Percentiles rank a stretch among this genome's conserved stretches.
These are phyloP conservation scores for Poeciliopsis presidionis DNA, from an alignment of 2,797 vertebrate genomes.

Conservation along the genomic window DNA sequence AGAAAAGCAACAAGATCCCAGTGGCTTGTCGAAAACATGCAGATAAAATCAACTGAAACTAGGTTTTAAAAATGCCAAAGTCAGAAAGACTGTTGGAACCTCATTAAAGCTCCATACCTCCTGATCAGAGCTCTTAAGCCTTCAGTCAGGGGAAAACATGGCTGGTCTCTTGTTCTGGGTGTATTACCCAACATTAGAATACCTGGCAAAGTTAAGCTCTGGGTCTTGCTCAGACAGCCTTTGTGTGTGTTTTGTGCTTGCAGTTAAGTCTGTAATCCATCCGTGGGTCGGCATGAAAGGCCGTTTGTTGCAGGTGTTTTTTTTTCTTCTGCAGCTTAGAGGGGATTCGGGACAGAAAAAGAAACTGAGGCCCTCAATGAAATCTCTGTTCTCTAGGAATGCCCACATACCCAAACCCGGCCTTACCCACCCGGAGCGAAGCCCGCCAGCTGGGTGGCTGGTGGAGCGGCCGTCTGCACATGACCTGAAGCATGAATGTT, in stretches of 20 bases:
- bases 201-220: constrained; percentile 17
- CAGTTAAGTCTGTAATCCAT: constrained; percentile 64
- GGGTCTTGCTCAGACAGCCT: constrained; percentile 17
- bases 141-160: constrained; percentile 18
- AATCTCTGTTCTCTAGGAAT: constrained; percentile 85
- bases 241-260: constrained; percentile 18
- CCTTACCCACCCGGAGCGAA: constrained; percentile 44
- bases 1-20: constrained; percentile 29
- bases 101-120: not conserved
- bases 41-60: rapidly evolving
- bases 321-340: constrained; percentile 55
- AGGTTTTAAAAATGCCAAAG: not conserved
- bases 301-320: constrained; percentile 77
- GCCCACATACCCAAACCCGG: constrained; percentile 59
- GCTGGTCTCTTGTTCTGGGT: constrained; percentile 1
- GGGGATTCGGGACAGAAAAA: constrained; percentile 79
- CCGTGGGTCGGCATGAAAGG: constrained; percentile 79
- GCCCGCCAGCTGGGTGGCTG: not conserved
- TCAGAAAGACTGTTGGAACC: not conserved
- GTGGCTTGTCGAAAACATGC: not conserved
- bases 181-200: constrained; percentile 33
- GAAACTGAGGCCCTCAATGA: constrained; percentile 82
- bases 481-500: constrained; percentile 17
- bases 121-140: constrained; percentile 11
- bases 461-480: constrained; percentile 11